Evolutionary conservation across 1,140 invertebrate genomes (phyloP).

Genomic region (Drosophila novamexicana): DNA sequence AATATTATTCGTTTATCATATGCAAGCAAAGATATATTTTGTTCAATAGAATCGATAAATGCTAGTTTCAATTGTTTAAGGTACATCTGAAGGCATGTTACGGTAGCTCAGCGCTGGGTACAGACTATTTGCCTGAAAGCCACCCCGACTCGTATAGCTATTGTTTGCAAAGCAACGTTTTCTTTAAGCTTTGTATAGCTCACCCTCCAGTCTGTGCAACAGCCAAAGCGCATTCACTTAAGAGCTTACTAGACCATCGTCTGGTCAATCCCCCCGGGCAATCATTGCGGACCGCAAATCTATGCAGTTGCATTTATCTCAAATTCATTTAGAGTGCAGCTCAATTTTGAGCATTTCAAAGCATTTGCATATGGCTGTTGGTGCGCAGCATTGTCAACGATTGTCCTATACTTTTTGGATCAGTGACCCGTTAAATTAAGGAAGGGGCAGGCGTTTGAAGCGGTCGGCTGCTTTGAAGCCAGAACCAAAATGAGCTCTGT

Average conservation of each 20-base stretch:
- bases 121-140: too few relatives aligned
- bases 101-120: too few relatives aligned
- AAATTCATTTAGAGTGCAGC: conserved; percentile 18
- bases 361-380: conserved; percentile 26
- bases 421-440: background rate
- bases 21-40: too few relatives aligned
- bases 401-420: conserved; percentile 3
- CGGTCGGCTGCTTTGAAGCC: too few relatives aligned
- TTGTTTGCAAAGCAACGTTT: background rate
- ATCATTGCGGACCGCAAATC: conserved; percentile 27
- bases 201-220: background rate
- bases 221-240: conserved; percentile 4
- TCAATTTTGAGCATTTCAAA: conserved; percentile 17
- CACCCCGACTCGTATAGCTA: too few relatives aligned
- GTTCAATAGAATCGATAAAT: too few relatives aligned
- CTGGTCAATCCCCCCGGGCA: conserved; percentile 24
- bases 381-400: conserved; percentile 8
- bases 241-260: background rate
- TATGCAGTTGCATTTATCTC: conserved; percentile 14
- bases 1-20: too few relatives aligned
- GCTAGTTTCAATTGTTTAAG: too few relatives aligned
- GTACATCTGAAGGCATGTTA: too few relatives aligned
- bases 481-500: conserved; percentile 3
- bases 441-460: background rate
- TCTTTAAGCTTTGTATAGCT: background rate